Conservation (phyloP, 2,797 vertebrate species). For the Pipistrellus pipistrellus region DNA sequence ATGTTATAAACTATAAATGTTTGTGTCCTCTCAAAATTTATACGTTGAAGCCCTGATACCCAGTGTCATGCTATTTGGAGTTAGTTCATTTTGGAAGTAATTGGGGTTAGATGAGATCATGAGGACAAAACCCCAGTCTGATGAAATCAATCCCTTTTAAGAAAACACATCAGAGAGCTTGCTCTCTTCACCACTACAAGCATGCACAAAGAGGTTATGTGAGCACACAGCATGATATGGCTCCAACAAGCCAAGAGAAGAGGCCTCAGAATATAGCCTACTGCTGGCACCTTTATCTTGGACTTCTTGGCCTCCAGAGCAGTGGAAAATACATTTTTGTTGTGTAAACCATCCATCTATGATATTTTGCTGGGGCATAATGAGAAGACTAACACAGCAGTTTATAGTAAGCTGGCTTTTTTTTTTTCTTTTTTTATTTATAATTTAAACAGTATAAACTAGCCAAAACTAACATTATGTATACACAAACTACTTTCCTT, state of each 20-base stretch:
- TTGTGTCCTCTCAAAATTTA: neutral
- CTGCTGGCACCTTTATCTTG: neutral
- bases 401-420: neutral
- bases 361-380: neutral
- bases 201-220: neutral
- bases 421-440: neutral
- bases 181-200: neutral
- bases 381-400: neutral
- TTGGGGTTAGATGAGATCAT: neutral
- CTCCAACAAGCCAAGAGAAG: neutral
- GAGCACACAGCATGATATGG: neutral
- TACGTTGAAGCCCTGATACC: neutral
- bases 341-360: neutral
- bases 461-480: neutral
- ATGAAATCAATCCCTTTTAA: neutral
- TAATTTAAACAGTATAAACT: neutral
- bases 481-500: neutral
- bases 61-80: neutral
- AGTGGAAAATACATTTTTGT: neutral
- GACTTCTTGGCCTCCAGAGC: neutral
- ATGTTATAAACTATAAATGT: neutral
- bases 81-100: neutral
- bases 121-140: neutral
- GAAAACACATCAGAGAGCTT: neutral
- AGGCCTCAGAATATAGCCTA: neutral